Evolutionary conservation across 2,888 invertebrate species (phyloP).

Genomic region (Eilema depressum): DNA sequence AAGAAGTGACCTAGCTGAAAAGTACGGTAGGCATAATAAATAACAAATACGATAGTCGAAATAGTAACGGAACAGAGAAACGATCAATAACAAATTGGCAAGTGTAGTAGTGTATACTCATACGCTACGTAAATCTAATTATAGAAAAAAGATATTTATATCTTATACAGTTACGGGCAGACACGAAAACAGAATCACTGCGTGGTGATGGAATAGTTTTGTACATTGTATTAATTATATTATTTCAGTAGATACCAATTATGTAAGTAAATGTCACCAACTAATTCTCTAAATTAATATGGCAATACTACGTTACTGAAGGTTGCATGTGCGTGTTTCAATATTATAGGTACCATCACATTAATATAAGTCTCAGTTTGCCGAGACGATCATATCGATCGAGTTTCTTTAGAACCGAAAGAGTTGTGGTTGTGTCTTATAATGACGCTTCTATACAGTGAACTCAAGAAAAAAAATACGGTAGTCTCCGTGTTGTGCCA

Average conservation of each 20-base stretch:
- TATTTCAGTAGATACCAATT: not conserved
- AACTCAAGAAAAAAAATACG: not conserved
- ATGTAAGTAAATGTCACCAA: too few relatives aligned
- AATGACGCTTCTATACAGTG: not conserved
- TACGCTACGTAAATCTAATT: slow-evolving; percentile 37
- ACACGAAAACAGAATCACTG: not conserved
- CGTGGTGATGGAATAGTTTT: not conserved
- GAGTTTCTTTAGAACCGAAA: not conserved
- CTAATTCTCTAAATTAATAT: too few relatives aligned
- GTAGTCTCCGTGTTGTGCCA: not conserved
- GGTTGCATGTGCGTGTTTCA: too few relatives aligned
- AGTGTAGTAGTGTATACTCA: slow-evolving; percentile 23
- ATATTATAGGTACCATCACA: too few relatives aligned
- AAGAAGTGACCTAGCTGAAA: not conserved
- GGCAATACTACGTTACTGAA: too few relatives aligned
- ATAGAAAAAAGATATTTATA: slow-evolving; percentile 25
- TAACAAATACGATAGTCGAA: not conserved
- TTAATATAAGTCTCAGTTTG: too few relatives aligned
- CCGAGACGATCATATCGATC: not conserved
- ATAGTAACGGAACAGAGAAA: slow-evolving; percentile 17
- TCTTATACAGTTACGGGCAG: slow-evolving; percentile 10
- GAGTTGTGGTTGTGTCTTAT: too few relatives aligned
- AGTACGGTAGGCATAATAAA: not conserved
- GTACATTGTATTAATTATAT: not conserved
- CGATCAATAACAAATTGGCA: slow-evolving; percentile 49